Evolutionary conservation across 2,797 vertebrate genomes (phyloP), one percentile per base, ranked within the genome.

Genomic region (Hippopotamyrus pictus): DNA sequence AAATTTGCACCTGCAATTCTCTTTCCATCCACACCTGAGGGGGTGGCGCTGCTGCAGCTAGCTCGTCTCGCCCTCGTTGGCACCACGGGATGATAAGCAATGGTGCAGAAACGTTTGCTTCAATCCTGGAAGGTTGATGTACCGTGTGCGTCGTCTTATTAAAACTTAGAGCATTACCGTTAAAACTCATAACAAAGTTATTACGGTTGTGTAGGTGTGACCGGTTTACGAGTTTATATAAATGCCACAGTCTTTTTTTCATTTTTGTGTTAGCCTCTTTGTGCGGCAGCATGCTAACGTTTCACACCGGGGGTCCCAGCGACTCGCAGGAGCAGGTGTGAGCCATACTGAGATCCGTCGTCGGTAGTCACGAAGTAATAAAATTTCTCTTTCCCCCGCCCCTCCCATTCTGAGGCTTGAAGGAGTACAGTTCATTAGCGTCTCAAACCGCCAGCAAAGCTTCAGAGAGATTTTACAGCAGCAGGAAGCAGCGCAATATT

Each of bases 161-260:
- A 50, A 84, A 22, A 84, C 76, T 41, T 46, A 8, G 76, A 82
- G 76, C 76, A 25, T 50, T 22, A 22, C 79, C 41, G 44, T 50
- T 50, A 22, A 84, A 84, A 84, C 79, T 57, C 51, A 57, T 85
- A 85, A 85, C 44, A 53, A 48, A 86, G 85, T 84, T 84, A 84
- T 33, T 69, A 84, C 46, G 19, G 5, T 50, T 22, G 79, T 33
- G 85, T 86, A 37, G 50, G 85, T 41, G 85, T 37, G 25, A 17
- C 11, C 5, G 6, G 11, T 53, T 8, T 86, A 25, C 53, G 44
- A 54, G 51, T 54, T 41, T 54, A 37, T 37, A 54, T 86, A 86
- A 57, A 50, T 25, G 85, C 51, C n/a, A 29, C 25, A 37, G 33
- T 25, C 25, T 25, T 54, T 41, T 11, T 54, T 86, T 57, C 7